Percentiles rank a stretch among this genome's conserved stretches.
phyloP scores from a whole-genome alignment of 2,888 invertebrate species.

The Netelia melanura region DNA sequence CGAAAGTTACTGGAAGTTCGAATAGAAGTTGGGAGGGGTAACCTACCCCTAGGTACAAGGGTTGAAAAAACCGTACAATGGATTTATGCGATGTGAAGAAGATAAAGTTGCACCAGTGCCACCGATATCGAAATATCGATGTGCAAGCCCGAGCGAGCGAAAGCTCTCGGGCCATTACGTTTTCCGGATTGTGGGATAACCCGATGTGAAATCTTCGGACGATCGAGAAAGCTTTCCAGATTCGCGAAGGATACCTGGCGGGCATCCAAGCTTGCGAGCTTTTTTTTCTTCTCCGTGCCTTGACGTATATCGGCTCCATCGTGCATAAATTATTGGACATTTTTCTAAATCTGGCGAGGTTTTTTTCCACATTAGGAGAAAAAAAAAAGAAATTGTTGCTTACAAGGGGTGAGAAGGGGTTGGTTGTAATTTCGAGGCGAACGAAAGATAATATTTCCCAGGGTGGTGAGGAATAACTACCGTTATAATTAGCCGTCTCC shows the following conservation, averaged over 20 bases:
- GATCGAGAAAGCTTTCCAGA: slow-evolving; percentile 51
- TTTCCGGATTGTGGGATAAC: slow-evolving; percentile 69
- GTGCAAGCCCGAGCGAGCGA: slow-evolving; percentile 57
- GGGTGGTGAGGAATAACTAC: no score
- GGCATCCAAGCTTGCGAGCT: slow-evolving; percentile 50
- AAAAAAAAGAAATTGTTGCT: no score
- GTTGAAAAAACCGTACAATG: slow-evolving; percentile 36
- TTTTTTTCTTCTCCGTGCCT: slow-evolving; percentile 3
- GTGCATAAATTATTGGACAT: background rate
- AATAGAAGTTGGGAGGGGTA: background rate
- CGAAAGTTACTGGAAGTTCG: no score
- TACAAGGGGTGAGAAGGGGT: no score
- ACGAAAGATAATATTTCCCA: no score
- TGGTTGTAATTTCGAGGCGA: no score
- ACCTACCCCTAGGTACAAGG: slow-evolving; percentile 14
- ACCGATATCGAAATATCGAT: slow-evolving; percentile 49
- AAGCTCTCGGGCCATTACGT: slow-evolving; percentile 61
- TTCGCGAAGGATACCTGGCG: slow-evolving; percentile 56
- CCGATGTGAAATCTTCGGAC: slow-evolving; percentile 72
- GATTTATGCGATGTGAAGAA: slow-evolving; percentile 33
- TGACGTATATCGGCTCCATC: background rate
- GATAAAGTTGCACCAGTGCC: slow-evolving; percentile 37
- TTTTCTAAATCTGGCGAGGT: background rate
- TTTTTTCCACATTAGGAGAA: background rate
- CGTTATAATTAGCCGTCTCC: no score